These are phyloP conservation scores for Podarcis siculus DNA, from an alignment of 2,797 vertebrate genomes.

Conservation along the genomic window DNA sequence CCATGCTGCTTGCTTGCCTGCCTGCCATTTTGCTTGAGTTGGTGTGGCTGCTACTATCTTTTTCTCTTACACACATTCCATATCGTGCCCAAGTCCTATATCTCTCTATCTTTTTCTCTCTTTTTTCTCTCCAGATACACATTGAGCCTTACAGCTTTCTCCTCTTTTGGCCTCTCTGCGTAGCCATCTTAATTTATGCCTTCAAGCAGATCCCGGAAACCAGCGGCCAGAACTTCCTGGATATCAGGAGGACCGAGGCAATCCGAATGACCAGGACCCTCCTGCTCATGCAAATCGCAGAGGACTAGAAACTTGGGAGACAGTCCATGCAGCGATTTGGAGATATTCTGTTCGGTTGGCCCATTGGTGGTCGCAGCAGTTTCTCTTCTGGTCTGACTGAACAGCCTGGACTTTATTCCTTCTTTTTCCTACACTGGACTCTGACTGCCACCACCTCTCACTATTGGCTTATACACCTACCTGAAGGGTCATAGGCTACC, in stretches of 20 bases:
- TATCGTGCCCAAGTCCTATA: background rate
- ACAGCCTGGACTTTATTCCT: background rate
- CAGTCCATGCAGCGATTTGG: no score
- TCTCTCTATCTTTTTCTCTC: background rate
- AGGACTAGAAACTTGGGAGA: background rate
- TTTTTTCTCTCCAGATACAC: conserved; percentile 68
- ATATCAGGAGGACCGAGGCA: background rate
- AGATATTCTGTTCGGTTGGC: background rate
- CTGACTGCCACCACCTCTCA: no score
- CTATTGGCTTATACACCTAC: no score
- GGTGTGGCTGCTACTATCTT: no score
- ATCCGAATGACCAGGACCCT: background rate
- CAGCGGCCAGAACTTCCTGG: conserved; percentile 50
- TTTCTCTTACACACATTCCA: background rate
- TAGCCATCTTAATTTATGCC: conserved; percentile 77
- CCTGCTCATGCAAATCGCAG: background rate
- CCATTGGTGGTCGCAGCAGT: background rate
- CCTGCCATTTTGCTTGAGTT: no score
- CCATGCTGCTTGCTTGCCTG: no score
- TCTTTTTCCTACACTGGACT: background rate
- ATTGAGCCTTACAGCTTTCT: conserved; percentile 83
- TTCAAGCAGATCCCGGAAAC: conserved; percentile 84
- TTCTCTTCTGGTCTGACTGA: background rate
- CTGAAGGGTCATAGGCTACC: no score
- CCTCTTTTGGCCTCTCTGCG: conserved; percentile 80